These are phyloP conservation scores for Synergus japonicus DNA, from an alignment of 2,888 invertebrate species.

Conservation along the genomic window DNA sequence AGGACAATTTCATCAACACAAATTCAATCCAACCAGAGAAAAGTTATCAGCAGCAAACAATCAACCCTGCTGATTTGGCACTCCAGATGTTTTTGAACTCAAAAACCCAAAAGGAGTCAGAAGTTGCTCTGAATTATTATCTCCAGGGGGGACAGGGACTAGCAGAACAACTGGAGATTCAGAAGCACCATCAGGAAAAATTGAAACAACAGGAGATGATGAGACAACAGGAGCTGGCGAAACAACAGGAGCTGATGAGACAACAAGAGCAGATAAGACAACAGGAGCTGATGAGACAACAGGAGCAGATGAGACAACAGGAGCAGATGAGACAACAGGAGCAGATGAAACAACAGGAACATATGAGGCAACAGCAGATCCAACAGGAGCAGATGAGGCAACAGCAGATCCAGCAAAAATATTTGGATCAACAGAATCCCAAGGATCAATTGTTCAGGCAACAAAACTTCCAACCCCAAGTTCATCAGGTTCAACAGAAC, in stretches of 20 bases:
- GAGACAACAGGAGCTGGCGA: neutral
- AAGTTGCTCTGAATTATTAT: conserved; percentile 65
- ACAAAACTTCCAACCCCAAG: conserved; percentile 6
- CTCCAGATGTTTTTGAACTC: conserved; percentile 68
- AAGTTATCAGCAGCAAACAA: neutral
- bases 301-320: neutral
- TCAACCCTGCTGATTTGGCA: conserved; percentile 56
- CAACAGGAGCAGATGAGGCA: conserved; percentile 14
- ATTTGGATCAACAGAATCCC: neutral
- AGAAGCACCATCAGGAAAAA: conserved; percentile 19
- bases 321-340: neutral
- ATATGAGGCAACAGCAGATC: neutral
- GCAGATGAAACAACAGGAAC: conserved; percentile 1
- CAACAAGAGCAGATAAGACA: conserved; percentile 15
- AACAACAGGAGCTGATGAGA: neutral
- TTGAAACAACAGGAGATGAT: conserved; percentile 5
- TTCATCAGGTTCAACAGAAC: neutral
- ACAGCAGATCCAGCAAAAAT: neutral
- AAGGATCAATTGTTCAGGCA: conserved; percentile 25
- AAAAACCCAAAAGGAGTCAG: conserved; percentile 70
- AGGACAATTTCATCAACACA: conserved; percentile 5
- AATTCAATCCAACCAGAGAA: conserved; percentile 21
- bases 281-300: conserved; percentile 1
- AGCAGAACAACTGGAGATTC: neutral
- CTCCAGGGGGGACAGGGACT: conserved; percentile 55